Evolutionary conservation across 1,140 invertebrate species (phyloP), one percentile per base, ranked within the genome.

Genomic region (Aphelenchoides avenae): DNA sequence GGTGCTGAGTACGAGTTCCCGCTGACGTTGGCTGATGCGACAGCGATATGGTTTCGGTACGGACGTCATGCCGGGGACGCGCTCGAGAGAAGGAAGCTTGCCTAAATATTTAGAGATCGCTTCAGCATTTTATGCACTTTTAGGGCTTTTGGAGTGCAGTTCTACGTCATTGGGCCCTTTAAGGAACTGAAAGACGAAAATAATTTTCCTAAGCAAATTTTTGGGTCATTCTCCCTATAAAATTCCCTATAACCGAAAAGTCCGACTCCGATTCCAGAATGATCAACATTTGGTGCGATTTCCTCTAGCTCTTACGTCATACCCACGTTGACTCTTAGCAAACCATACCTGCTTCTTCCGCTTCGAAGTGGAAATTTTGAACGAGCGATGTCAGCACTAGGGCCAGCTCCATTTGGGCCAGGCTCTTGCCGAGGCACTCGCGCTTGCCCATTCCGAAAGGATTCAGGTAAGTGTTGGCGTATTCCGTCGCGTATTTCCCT

Each of bases 391-490:
- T 51, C 15, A 69, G 66, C 39, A 78, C 74, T 11, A 79, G 41
- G 53, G 70, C 77, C 15, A 79, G 57, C 42, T 79, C 64, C 52
- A 78, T 77, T 42, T 73, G 74, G 11, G 78, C 78, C 34, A 79
- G 42, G 1, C 66, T 37, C 46, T 78, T 77, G 37, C 77, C 78
- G 3, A 78, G 41, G 43, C 73, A 76, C 24, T 22, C 37, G 37
- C 62, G 36, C 42, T 70, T 53, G 56, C 75, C 72, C 11, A 73
- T 42, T n/a, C 69, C 68, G 54, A 66, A 75, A 18, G 70, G 64
- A 37, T 50, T 64, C 24, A 66, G 59, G 13, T 40, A 53, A 13
- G 60, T 49, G 4, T 52, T 44, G 1, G 34, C n/a, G n/a, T n/a
- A n/a, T n/a, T n/a, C n/a, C n/a, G n/a, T 24, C n/a, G n/a, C n/a